Percentiles rank a stretch among this genome's conserved stretches.
phyloP scores from a whole-genome alignment of 2,113 vertebrate genomes.

The Haplochromis vanheusdeni region DNA sequence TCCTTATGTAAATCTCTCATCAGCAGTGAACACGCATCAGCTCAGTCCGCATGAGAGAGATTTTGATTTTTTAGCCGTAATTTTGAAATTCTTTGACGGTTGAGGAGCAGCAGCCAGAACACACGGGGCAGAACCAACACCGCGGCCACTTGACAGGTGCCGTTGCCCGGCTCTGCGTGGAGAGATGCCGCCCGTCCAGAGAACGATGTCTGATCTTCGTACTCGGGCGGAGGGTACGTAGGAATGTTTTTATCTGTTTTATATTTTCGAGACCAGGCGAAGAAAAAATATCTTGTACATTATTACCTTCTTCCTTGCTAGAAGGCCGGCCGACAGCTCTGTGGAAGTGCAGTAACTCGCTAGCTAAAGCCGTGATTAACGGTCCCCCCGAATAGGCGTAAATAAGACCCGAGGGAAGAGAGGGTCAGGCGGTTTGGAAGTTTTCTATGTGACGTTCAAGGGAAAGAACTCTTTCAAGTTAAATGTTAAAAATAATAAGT shows the following conservation, averaged over 20 bases:
- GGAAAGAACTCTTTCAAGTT: neutral
- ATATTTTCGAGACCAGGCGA: neutral
- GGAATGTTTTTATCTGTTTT: neutral
- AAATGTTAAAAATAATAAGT: neutral
- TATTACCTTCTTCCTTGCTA: neutral
- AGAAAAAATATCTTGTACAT: neutral
- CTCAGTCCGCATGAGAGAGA: slow-evolving; percentile 21
- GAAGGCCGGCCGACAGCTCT: slow-evolving; percentile 2
- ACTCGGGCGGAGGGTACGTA: slow-evolving; percentile 84
- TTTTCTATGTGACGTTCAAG: neutral
- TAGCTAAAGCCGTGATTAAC: slow-evolving; percentile 24
- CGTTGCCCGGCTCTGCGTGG: slow-evolving; percentile 27
- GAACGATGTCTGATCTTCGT: slow-evolving; percentile 87
- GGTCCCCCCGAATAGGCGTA: neutral
- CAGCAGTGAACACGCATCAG: neutral
- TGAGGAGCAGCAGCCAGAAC: neutral
- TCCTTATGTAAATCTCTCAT: neutral
- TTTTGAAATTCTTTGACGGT: slow-evolving; percentile 27
- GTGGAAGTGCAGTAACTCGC: slow-evolving; percentile 22
- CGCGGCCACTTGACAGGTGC: slow-evolving; percentile 73
- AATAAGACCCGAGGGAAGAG: neutral
- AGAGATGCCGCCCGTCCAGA: slow-evolving; percentile 85
- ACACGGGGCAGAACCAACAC: slow-evolving; percentile 6
- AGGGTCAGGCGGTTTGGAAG: neutral
- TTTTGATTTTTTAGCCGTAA: slow-evolving; percentile 19